phyloP scores from a whole-genome alignment of 1,140 invertebrate genomes.

The Drosophila melanogaster region DNA sequence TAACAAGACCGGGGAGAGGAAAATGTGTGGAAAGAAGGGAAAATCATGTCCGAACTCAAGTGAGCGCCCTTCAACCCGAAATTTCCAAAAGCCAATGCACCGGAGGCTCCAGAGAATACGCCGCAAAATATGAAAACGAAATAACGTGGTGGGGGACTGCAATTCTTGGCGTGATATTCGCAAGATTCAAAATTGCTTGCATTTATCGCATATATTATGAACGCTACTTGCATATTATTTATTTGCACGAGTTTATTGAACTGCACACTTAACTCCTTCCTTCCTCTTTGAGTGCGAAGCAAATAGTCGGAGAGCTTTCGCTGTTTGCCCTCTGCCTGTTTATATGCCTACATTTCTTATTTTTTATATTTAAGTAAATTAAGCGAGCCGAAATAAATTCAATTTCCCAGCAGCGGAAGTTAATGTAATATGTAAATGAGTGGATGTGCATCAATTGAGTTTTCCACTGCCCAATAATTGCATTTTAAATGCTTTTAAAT shows the following conservation, averaged over 20 bases:
- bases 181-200: slow-evolving; percentile 45
- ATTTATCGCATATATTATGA: slow-evolving; percentile 51
- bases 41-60: slow-evolving; percentile 40
- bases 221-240: slow-evolving; percentile 68
- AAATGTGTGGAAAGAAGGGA: slow-evolving; percentile 49
- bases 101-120: slow-evolving; percentile 12
- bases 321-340: slow-evolving; percentile 12
- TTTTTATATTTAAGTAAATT: slow-evolving; percentile 3
- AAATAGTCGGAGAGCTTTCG: slow-evolving; percentile 24
- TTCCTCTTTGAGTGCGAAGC: background rate
- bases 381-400: slow-evolving; percentile 38
- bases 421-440: slow-evolving; percentile 64
- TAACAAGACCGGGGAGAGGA: slow-evolving; percentile 47
- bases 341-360: slow-evolving; percentile 1
- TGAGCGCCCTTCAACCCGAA: slow-evolving; percentile 63
- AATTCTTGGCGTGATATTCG: slow-evolving; percentile 47
- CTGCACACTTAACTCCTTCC: slow-evolving; percentile 23
- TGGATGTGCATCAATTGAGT: slow-evolving; percentile 44
- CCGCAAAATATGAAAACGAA: background rate
- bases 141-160: slow-evolving; percentile 7
- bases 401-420: slow-evolving; percentile 47
- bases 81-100: slow-evolving; percentile 65
- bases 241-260: slow-evolving; percentile 75
- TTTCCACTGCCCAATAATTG: slow-evolving; percentile 40
- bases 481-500: slow-evolving; percentile 68